These are phyloP conservation scores for Geopemphigus sp. DNA, from an alignment of 1,140 invertebrate species.

Conservation along the genomic window DNA sequence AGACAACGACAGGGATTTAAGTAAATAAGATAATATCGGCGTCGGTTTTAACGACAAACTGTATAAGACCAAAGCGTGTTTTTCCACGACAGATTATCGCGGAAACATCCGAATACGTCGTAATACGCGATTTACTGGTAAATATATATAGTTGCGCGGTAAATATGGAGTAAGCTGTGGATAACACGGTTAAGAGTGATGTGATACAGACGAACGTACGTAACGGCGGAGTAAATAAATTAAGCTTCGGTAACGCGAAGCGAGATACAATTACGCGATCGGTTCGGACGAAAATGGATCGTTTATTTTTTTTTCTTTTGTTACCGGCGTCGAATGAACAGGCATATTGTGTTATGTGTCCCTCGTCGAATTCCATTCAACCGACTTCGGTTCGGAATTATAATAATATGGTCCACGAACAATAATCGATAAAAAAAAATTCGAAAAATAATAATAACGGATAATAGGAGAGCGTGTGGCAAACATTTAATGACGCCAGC, in stretches of 20 bases:
- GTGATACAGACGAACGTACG: neutral
- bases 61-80: too few relatives aligned
- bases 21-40: too few relatives aligned
- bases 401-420: neutral
- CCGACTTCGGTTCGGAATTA: neutral
- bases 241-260: neutral
- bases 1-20: too few relatives aligned
- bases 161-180: neutral
- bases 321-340: neutral
- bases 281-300: neutral
- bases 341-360: neutral
- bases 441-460: neutral
- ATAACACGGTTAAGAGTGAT: neutral
- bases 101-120: neutral
- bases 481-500: neutral
- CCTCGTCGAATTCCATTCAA: neutral
- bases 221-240: neutral
- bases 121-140: neutral
- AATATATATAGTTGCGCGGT: neutral
- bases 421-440: neutral
- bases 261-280: neutral
- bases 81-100: too few relatives aligned
- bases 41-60: too few relatives aligned
- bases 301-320: neutral
- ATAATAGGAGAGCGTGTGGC: neutral